Evolutionary conservation across 1,140 invertebrate species (phyloP).

Genomic region (Drosophila kepulauana): DNA sequence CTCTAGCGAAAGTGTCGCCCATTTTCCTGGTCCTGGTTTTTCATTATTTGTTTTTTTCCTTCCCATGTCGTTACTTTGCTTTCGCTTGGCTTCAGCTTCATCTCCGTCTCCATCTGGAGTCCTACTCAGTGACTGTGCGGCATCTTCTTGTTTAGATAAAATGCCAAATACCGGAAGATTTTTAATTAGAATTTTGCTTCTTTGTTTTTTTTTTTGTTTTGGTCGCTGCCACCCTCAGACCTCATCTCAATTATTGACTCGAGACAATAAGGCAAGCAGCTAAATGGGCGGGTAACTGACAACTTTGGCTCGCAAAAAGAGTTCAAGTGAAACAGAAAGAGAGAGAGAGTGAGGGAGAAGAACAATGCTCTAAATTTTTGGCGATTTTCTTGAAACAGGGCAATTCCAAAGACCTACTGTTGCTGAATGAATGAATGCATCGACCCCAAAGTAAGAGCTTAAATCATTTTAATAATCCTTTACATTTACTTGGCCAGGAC

Average conservation of each 20-base stretch:
- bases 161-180: constrained; percentile 79
- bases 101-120: constrained; percentile 17
- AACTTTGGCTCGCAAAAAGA: constrained; percentile 40
- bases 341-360: not conserved
- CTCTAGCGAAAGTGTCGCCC: constrained; percentile 70
- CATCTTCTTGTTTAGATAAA: constrained; percentile 77
- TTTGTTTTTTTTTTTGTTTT: constrained; percentile 14
- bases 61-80: constrained; percentile 13
- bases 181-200: constrained; percentile 75
- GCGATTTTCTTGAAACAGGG: not conserved
- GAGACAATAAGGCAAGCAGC: constrained; percentile 58
- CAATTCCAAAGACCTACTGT: not conserved
- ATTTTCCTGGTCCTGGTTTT: constrained; percentile 19
- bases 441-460: constrained; percentile 56
- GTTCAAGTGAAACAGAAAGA: constrained; percentile 35
- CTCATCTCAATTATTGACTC: constrained; percentile 62
- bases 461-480: constrained; percentile 77
- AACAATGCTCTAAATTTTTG: constrained; percentile 42
- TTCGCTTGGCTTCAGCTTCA: constrained; percentile 30
- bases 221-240: not conserved
- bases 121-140: constrained; percentile 19
- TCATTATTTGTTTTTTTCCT: constrained; percentile 27
- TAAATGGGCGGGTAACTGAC: not conserved
- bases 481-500: constrained; percentile 34
- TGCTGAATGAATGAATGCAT: constrained; percentile 12